Evolutionary conservation across 2,888 invertebrate species (phyloP).

Genomic region (Macroteleia sp.): DNA sequence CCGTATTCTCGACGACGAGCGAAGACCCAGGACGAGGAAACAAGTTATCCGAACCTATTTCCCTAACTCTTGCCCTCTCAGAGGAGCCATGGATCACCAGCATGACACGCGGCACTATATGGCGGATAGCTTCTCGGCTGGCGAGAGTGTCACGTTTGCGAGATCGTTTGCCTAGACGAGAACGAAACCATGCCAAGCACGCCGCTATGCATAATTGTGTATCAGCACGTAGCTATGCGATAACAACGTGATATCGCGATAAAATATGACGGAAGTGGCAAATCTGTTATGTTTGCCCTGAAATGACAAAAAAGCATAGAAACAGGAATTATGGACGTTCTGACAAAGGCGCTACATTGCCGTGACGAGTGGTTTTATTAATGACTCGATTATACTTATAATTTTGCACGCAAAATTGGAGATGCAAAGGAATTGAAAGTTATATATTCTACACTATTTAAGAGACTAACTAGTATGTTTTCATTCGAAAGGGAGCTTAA

Average conservation of each 20-base stretch:
- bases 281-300: conserved; percentile 63
- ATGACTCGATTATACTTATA: conserved; percentile 33
- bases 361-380: conserved; percentile 34
- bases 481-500: too few relatives aligned
- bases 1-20: conserved; percentile 78
- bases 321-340: conserved; percentile 51
- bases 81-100: conserved; percentile 83
- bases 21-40: conserved; percentile 75
- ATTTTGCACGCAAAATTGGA: conserved; percentile 15
- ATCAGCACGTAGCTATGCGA: conserved; percentile 81
- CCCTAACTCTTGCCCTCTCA: conserved; percentile 81
- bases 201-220: conserved; percentile 83
- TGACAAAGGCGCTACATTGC: conserved; percentile 33
- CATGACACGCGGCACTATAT: conserved; percentile 73
- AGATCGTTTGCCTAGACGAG: conserved; percentile 65
- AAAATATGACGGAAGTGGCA: conserved; percentile 74
- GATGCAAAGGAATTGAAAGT: conserved; percentile 7
- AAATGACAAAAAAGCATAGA: conserved; percentile 58
- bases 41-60: conserved; percentile 83
- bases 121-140: conserved; percentile 66
- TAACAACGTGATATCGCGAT: conserved; percentile 82
- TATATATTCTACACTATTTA: neutral
- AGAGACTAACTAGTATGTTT: too few relatives aligned
- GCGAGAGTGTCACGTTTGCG: conserved; percentile 66
- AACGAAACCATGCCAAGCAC: conserved; percentile 69